Evolutionary conservation across 2,888 invertebrate species (phyloP).

Genomic region (Lutraria lutraria): DNA sequence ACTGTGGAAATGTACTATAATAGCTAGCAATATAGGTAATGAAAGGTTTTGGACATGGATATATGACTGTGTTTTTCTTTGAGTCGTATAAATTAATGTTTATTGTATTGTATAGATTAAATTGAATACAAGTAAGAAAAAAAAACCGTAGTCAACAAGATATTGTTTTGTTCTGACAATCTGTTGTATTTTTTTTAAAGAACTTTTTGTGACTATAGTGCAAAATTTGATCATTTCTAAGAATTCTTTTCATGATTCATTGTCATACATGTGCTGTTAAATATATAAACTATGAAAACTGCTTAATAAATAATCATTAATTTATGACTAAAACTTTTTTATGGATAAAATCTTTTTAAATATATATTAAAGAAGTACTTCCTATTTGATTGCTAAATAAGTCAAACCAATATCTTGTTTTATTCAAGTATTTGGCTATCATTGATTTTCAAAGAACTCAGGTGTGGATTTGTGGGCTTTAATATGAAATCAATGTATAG

Average conservation of each 20-base stretch:
- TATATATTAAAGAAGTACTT: too few relatives aligned
- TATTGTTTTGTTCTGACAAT: neutral
- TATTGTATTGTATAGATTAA: neutral
- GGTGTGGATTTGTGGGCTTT: too few relatives aligned
- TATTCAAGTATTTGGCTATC: too few relatives aligned
- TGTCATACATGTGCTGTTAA: too few relatives aligned
- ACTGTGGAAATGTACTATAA: constrained; percentile 11
- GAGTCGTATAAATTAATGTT: constrained; percentile 19
- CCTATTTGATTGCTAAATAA: too few relatives aligned
- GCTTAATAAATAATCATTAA: too few relatives aligned
- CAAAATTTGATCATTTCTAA: neutral
- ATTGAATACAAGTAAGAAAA: neutral
- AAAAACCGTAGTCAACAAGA: neutral
- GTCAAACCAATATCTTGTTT: too few relatives aligned
- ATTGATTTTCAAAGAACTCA: too few relatives aligned
- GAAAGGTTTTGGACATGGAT: neutral
- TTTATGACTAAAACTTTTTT: too few relatives aligned
- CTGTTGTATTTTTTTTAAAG: neutral
- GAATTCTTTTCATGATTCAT: neutral
- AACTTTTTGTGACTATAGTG: neutral
- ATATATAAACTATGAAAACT: too few relatives aligned
- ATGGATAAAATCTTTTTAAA: too few relatives aligned
- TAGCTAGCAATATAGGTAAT: neutral
- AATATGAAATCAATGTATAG: too few relatives aligned
- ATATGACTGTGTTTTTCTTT: constrained; percentile 1